These are phyloP conservation scores for Diabrotica virgifera DNA, from an alignment of 1,140 invertebrate genomes.

Conservation along the genomic window DNA sequence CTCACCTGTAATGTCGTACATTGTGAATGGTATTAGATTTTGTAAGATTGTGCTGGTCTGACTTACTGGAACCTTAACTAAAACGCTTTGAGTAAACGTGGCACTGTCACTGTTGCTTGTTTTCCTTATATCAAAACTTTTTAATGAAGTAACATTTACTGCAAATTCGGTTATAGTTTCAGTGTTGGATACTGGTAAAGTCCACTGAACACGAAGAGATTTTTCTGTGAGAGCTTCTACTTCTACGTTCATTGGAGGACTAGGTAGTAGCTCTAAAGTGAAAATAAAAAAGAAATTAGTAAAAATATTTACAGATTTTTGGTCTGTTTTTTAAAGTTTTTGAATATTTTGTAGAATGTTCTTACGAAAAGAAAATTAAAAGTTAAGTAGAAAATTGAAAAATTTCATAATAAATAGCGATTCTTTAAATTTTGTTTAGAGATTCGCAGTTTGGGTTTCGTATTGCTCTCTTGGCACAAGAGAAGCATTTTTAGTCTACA, in stretches of 20 bases:
- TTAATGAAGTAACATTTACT: conserved; percentile 69
- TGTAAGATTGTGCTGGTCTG: conserved; percentile 59
- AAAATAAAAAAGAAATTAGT: conserved; percentile 6
- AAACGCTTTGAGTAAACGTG: conserved; percentile 37
- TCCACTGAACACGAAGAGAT: conserved; percentile 68
- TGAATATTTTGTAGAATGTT: no score
- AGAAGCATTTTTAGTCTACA: no score
- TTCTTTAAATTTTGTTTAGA: no score
- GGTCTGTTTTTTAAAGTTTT: no score
- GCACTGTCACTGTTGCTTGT: conserved; percentile 16
- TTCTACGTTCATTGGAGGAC: conserved; percentile 65
- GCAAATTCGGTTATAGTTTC: conserved; percentile 65
- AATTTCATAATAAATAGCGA: no score
- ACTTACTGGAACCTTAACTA: conserved; percentile 54
- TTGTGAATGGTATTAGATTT: conserved; percentile 66
- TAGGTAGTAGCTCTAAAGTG: conserved; percentile 66
- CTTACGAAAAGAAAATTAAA: no score
- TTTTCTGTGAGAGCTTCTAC: conserved; percentile 68
- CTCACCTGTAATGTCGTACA: conserved; percentile 68
- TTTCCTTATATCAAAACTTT: conserved; percentile 59
- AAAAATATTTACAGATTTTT: no score
- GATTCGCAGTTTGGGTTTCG: no score
- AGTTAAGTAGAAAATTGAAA: no score
- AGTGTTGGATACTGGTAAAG: conserved; percentile 57
- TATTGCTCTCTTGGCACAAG: no score